Evolutionary conservation across 1,140 invertebrate genomes (phyloP).

Genomic region (Sinonovacula constricta): DNA sequence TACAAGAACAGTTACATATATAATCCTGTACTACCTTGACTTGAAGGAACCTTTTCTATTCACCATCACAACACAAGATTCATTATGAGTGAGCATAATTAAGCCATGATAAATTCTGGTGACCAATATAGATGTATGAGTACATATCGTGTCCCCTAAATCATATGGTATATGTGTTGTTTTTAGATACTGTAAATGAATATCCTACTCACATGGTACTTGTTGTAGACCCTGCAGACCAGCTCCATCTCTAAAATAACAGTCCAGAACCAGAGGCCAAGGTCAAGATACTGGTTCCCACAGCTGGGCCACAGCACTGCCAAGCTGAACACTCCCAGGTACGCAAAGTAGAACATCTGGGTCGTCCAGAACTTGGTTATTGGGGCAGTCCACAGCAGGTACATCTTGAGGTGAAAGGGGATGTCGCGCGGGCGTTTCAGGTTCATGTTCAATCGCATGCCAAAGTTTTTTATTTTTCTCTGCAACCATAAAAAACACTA

Average conservation of each 20-base stretch:
- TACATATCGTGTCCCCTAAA: too few relatives aligned
- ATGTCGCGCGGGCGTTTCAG: conserved; percentile 16
- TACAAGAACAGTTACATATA: too few relatives aligned
- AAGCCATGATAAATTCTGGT: too few relatives aligned
- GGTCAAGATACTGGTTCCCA: conserved; percentile 76
- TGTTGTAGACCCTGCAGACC: conserved; percentile 65
- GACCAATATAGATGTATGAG: too few relatives aligned
- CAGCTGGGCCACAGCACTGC: conserved; percentile 78
- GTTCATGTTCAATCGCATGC: conserved; percentile 6
- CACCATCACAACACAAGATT: too few relatives aligned
- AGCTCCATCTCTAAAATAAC: conserved; percentile 69
- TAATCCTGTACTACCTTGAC: too few relatives aligned
- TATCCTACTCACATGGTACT: conserved; percentile 67
- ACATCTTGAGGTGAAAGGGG: conserved; percentile 68
- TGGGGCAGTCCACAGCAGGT: conserved; percentile 75
- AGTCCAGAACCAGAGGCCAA: conserved; percentile 76
- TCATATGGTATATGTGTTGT: too few relatives aligned
- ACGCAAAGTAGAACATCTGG: conserved; percentile 77
- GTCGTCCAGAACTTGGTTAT: conserved; percentile 77
- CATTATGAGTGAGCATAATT: too few relatives aligned
- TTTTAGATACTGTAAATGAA: too few relatives aligned
- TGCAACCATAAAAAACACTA: not conserved
- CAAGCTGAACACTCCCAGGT: conserved; percentile 76
- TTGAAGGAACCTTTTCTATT: too few relatives aligned
- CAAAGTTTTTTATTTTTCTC: not conserved